phyloP scores from a whole-genome alignment of 2,113 vertebrate species.

The Cavia porcellus region DNA sequence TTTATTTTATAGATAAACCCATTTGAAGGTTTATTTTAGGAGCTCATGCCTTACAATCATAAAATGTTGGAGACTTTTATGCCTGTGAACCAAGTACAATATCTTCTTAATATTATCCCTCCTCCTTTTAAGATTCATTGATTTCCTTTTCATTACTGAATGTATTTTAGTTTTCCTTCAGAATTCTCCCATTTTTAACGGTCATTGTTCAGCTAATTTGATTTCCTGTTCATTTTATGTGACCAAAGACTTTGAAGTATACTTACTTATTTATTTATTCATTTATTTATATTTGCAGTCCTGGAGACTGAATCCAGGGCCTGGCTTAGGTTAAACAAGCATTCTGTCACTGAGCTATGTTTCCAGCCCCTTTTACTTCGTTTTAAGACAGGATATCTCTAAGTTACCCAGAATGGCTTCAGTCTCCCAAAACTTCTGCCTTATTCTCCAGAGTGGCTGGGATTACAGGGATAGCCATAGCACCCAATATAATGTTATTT shows the following conservation, averaged over 20 bases:
- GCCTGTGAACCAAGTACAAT: background rate
- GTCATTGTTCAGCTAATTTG: background rate
- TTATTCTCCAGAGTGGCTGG: background rate
- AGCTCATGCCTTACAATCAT: background rate
- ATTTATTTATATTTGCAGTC: background rate
- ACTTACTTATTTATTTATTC: background rate
- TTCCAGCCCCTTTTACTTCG: background rate
- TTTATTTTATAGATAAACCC: background rate
- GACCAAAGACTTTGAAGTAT: background rate
- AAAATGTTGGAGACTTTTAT: background rate
- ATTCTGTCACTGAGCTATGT: background rate
- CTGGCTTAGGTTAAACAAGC: background rate
- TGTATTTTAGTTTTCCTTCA: background rate
- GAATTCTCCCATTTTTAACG: background rate
- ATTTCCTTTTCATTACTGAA: background rate
- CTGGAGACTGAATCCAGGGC: background rate
- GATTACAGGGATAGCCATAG: background rate
- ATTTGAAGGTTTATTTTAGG: background rate
- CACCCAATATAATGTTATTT: background rate
- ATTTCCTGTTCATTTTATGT: background rate
- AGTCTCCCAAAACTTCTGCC: background rate
- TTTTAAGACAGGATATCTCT: background rate
- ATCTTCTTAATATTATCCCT: background rate
- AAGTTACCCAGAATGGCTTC: background rate
- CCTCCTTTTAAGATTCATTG: background rate